These are phyloP conservation scores for Rhinichthys klamathensis DNA, from an alignment of 2,113 vertebrate species.

Conservation along the genomic window DNA sequence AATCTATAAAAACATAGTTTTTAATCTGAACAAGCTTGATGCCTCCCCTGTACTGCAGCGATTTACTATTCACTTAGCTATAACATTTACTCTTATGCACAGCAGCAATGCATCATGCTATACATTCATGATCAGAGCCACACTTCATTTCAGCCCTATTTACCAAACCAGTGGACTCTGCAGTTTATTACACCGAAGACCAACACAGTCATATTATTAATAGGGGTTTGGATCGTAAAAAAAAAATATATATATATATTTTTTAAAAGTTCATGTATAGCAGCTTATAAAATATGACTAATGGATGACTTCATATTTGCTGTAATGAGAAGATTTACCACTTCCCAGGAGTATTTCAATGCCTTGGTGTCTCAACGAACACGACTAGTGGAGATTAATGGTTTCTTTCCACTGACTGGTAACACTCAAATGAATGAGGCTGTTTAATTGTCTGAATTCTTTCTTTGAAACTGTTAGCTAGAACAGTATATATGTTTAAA, in stretches of 20 bases:
- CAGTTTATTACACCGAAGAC: conserved; percentile 11
- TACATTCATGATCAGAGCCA: conserved; percentile 18
- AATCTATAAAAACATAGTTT: neutral
- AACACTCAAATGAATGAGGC: conserved; percentile 47
- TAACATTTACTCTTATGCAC: conserved; percentile 19
- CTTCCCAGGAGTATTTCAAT: conserved; percentile 36
- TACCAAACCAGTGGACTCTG: conserved; percentile 9
- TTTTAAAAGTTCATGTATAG: neutral
- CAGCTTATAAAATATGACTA: conserved; percentile 51
- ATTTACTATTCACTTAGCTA: conserved; percentile 8
- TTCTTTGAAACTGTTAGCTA: conserved; percentile 18
- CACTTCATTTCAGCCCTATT: conserved; percentile 10
- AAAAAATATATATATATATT: neutral
- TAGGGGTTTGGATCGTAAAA: neutral
- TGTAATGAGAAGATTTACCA: conserved; percentile 32
- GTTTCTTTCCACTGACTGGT: conserved; percentile 24
- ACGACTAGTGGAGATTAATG: conserved; percentile 60
- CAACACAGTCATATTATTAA: neutral
- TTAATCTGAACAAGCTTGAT: neutral
- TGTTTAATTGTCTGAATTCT: conserved; percentile 25
- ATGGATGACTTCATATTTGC: conserved; percentile 51
- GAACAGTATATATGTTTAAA: neutral
- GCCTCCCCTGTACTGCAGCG: neutral
- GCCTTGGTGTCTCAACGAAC: conserved; percentile 26
- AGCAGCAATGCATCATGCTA: neutral